A percentile compares a stretch with the other conserved stretches of the same genome.
Conservation (phyloP, 1,140 invertebrate genomes). For the Rhopalosiphum maidis region DNA sequence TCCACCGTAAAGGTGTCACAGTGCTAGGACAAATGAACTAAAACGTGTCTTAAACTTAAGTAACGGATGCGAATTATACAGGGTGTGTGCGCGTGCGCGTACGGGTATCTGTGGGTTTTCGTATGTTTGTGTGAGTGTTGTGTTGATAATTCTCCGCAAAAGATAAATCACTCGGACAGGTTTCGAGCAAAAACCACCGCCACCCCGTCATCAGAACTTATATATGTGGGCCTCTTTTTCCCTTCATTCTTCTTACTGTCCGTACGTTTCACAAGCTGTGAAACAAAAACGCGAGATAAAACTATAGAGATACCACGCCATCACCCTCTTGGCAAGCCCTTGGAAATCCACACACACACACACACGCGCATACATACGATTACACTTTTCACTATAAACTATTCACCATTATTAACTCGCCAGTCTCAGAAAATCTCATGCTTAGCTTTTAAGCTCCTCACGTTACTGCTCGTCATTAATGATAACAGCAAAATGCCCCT, state of each 20-base stretch:
- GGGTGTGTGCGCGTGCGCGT: not conserved
- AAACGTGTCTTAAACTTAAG: not conserved
- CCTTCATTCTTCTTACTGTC: conserved; percentile 29
- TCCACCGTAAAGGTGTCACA: not conserved
- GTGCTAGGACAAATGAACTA: conserved; percentile 35
- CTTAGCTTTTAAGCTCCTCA: conserved; percentile 36
- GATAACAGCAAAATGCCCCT: not conserved
- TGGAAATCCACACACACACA: not conserved
- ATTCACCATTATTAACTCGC: conserved; percentile 39
- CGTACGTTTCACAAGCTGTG: conserved; percentile 25
- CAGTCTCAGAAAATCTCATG: conserved; percentile 4
- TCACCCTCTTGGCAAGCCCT: conserved; percentile 27
- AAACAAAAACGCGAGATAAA: conserved; percentile 54
- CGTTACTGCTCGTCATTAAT: conserved; percentile 33
- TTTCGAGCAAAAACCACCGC: conserved; percentile 34
- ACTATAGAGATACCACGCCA: conserved; percentile 20
- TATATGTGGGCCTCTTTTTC: conserved; percentile 33
- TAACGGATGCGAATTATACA: conserved; percentile 33
- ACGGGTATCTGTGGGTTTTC: not conserved
- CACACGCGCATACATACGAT: not conserved
- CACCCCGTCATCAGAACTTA: not conserved
- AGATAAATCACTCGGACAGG: conserved; percentile 57
- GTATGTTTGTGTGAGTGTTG: not conserved
- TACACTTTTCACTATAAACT: conserved; percentile 9
- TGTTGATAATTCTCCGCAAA: conserved; percentile 51